Evolutionary conservation across 2,888 invertebrate genomes (phyloP).

Genomic region (Drosophila pseudotakahashii): DNA sequence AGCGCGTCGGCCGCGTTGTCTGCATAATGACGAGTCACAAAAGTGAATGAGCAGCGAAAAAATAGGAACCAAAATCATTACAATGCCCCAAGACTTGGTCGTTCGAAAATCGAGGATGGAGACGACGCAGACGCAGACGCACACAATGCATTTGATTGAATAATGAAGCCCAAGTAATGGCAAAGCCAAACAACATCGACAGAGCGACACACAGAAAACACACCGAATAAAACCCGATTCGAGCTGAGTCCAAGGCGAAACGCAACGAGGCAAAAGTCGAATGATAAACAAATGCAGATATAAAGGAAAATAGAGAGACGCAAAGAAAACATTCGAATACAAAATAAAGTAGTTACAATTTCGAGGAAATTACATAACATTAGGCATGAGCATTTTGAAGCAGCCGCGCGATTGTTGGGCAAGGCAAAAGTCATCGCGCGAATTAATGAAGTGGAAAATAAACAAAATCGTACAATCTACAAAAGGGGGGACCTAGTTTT

Average conservation of each 20-base stretch:
- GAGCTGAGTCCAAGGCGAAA: slow-evolving; percentile 40
- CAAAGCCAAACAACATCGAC: slow-evolving; percentile 63
- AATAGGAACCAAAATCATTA: slow-evolving; percentile 25
- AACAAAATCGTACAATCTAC: slow-evolving; percentile 67
- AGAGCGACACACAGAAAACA: no score
- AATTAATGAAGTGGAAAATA: slow-evolving; percentile 76
- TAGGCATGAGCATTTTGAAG: slow-evolving; percentile 35
- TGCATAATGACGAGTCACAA: slow-evolving; percentile 47
- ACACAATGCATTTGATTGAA: slow-evolving; percentile 73
- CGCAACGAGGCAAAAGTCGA: slow-evolving; percentile 38
- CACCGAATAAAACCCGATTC: slow-evolving; percentile 41
- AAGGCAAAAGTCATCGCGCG: slow-evolving; percentile 58
- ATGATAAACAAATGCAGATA: slow-evolving; percentile 46
- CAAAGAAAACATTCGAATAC: slow-evolving; percentile 48
- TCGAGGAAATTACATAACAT: slow-evolving; percentile 74
- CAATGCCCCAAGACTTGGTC: background rate
- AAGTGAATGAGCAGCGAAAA: slow-evolving; percentile 34
- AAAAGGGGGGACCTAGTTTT: slow-evolving; percentile 10
- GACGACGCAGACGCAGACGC: slow-evolving; percentile 42
- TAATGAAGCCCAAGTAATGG: slow-evolving; percentile 66
- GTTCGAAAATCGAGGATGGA: background rate
- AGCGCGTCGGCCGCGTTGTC: background rate
- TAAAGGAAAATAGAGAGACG: slow-evolving; percentile 24
- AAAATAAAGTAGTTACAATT: slow-evolving; percentile 62
- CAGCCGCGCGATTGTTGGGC: slow-evolving; percentile 32